phyloP scores from a whole-genome alignment of 2,888 invertebrate genomes.

The Megamerina dolium region DNA sequence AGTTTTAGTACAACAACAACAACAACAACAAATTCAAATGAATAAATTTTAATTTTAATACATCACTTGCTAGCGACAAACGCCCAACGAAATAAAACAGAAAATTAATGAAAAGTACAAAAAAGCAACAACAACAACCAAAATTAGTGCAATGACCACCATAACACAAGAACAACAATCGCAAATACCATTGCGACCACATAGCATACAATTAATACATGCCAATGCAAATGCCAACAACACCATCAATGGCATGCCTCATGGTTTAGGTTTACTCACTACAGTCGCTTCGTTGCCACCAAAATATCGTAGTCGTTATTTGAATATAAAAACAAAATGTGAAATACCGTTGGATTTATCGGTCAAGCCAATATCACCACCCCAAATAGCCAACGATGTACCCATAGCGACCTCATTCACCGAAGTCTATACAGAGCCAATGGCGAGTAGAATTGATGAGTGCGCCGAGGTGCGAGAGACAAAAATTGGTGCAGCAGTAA shows the following conservation, averaged over 20 bases:
- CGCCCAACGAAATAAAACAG: slow-evolving; percentile 1
- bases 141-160: slow-evolving; percentile 21
- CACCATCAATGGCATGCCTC: slow-evolving; percentile 33
- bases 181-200: slow-evolving; percentile 14
- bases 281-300: slow-evolving; percentile 48
- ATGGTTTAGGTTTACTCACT: slow-evolving; percentile 45
- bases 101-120: slow-evolving; percentile 24
- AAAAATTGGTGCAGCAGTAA: slow-evolving; percentile 17
- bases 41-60: slow-evolving; percentile 7
- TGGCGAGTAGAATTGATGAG: too few species aligned
- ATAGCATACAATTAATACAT: slow-evolving; percentile 36
- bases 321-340: slow-evolving; percentile 43
- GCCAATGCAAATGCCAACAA: slow-evolving; percentile 20
- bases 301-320: slow-evolving; percentile 49
- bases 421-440: slow-evolving; percentile 34
- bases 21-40: slow-evolving; percentile 2
- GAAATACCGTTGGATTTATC: slow-evolving; percentile 67
- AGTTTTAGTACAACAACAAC: too few species aligned
- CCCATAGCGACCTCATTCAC: slow-evolving; percentile 36
- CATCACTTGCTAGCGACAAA: too few species aligned
- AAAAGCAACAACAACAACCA: slow-evolving; percentile 14
- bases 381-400: slow-evolving; percentile 26
- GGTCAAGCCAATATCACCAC: slow-evolving; percentile 52
- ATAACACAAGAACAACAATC: slow-evolving; percentile 16
- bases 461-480: slow-evolving; percentile 17